Base-by-base conservation (phyloP, 2,888 invertebrate genomes). In the Phyto melanocephala region DNA sequence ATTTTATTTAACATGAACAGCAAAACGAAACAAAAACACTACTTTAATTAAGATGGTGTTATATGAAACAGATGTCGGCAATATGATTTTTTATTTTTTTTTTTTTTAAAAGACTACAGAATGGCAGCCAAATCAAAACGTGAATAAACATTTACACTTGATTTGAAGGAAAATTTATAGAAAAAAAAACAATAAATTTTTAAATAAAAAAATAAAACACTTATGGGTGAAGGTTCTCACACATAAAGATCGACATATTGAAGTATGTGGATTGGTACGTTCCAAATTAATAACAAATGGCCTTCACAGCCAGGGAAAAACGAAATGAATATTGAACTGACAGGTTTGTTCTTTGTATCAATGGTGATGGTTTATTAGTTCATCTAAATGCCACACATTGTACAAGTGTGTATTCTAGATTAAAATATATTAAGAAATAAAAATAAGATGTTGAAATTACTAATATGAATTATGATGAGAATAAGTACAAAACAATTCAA, bases 11-110 rank as follows among this genome's bases (percentile, higher is more conserved):
- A 15, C n/a, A 63, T 47, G 22, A 17, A 37, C 8, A n/a, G 11
- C n/a, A 42, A n/a, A 0, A 52, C 20, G 50, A 35, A 37, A 52
- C 10, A 76, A 68, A 68, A 22, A 24, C 15, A 63, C 20, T 70
- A 35, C 20, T 50, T 71, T 79, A 82, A 82, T 82, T 82, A 82
- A 79, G 65, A 58, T 79, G 79, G 79, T 82, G 82, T 82, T 82
- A 82, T 47, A 82, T 54, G 79, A 79, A 82, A 82, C 79, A 82
- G 79, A 82, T 82, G 82, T 76, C 75, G 63, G 52, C 65, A 71
- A 71, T 47, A 37, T 35, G 42, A 35, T 68, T 71, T 71, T 50
- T 54, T 56, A 54, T 45, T 33, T 50, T 68, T 71, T 71, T 50
- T 54, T 56, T 63, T 45, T 33, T 50, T 5, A 42, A 45, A 62